These are phyloP conservation scores for Mesitornis unicolor DNA, from an alignment of 2,113 vertebrate genomes.

Conservation along the genomic window DNA sequence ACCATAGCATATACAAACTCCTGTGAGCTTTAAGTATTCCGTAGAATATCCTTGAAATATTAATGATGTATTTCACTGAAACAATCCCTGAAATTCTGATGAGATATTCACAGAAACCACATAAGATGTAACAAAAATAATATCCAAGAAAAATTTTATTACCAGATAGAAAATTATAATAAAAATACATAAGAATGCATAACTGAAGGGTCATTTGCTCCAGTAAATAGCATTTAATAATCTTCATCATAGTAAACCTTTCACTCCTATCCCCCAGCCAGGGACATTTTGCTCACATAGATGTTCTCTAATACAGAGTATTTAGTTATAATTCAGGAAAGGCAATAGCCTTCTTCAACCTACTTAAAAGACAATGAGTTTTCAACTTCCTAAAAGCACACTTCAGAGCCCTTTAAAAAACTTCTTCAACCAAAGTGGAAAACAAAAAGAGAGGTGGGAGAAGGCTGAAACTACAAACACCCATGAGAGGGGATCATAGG, in stretches of 20 bases:
- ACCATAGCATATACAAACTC: background rate
- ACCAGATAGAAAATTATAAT: background rate
- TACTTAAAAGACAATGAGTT: background rate
- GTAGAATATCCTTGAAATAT: background rate
- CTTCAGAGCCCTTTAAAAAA: background rate
- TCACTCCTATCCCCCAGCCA: background rate
- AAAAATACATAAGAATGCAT: background rate
- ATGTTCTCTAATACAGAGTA: background rate
- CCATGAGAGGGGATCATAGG: background rate
- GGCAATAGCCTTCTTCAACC: background rate
- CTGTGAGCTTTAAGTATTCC: fast-evolving
- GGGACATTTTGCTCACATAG: background rate
- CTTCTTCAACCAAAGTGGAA: background rate
- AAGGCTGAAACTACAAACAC: background rate
- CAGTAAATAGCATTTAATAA: background rate
- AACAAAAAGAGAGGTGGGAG: background rate
- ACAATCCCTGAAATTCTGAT: background rate
- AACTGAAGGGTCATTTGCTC: background rate
- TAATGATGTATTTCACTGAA: background rate
- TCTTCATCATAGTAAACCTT: background rate
- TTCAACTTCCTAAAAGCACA: background rate
- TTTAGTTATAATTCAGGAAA: background rate
- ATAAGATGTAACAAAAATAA: background rate
- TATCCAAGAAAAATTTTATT: background rate
- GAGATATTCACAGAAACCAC: background rate